These are phyloP conservation scores for Pipistrellus nathusii DNA, from an alignment of 2,797 vertebrate genomes.

Conservation along the genomic window DNA sequence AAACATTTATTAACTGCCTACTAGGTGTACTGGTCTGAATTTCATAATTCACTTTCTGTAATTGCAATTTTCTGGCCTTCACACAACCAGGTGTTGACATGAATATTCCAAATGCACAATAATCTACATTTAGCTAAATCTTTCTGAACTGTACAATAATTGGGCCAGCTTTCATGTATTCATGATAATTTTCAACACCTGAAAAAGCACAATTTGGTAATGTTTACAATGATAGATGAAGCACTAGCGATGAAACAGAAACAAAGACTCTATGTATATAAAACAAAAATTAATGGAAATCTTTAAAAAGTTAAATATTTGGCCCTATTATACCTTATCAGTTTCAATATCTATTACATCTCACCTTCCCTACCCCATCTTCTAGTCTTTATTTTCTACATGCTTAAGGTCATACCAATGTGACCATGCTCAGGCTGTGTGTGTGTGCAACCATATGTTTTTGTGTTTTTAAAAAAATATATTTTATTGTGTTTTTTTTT, in stretches of 20 bases:
- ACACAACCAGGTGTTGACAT: background rate
- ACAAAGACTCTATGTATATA: background rate
- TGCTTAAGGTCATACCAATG: background rate
- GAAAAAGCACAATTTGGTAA: background rate
- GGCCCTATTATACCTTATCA: background rate
- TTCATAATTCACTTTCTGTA: conserved; percentile 8
- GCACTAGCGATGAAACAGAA: background rate
- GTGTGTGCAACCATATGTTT: too few species aligned
- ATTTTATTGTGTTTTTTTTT: too few species aligned
- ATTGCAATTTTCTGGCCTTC: background rate
- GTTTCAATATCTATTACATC: background rate
- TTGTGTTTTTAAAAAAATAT: too few species aligned
- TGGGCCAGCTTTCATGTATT: background rate
- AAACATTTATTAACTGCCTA: background rate
- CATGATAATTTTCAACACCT: conserved; percentile 18
- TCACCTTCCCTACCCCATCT: background rate
- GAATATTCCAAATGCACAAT: conserved; percentile 38
- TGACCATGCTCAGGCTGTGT: background rate
- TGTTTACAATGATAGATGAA: background rate
- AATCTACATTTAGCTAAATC: background rate
- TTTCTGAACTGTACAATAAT: background rate
- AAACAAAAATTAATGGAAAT: background rate
- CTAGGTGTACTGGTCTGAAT: background rate
- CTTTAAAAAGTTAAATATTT: conserved; percentile 23
- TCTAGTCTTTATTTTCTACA: background rate